Percentiles rank a stretch among this genome's conserved stretches.
Evolutionary conservation across 1,140 invertebrate genomes (phyloP).

Genomic region (Drosophila lini): DNA sequence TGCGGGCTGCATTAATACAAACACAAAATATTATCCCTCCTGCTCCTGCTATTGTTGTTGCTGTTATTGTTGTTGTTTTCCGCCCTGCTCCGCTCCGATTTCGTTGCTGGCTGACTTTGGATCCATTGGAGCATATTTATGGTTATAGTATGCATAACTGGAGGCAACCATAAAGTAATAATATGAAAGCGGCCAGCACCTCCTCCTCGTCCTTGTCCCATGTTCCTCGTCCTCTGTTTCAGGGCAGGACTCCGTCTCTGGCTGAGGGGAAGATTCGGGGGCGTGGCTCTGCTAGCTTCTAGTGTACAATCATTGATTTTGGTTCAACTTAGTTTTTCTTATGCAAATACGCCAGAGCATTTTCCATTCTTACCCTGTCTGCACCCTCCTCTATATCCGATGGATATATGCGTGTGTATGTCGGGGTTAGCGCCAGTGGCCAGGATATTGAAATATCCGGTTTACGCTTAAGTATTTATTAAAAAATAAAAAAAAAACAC

Average conservation of each 20-base stretch:
- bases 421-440: slow-evolving; percentile 51
- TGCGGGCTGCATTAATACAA: slow-evolving; percentile 76
- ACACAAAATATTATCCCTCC: slow-evolving; percentile 73
- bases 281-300: slow-evolving; percentile 62
- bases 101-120: slow-evolving; percentile 47
- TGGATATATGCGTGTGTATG: slow-evolving; percentile 13
- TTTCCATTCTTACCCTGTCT: slow-evolving; percentile 67
- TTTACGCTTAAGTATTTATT: slow-evolving; percentile 76
- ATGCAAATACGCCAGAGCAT: slow-evolving; percentile 75
- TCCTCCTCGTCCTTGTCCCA: neutral
- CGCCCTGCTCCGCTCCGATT: slow-evolving; percentile 13
- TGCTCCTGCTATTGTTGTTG: neutral
- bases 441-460: slow-evolving; percentile 64
- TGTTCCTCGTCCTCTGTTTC: slow-evolving; percentile 48
- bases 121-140: slow-evolving; percentile 72
- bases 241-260: slow-evolving; percentile 45
- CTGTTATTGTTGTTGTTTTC: slow-evolving; percentile 32
- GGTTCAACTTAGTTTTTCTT: slow-evolving; percentile 80
- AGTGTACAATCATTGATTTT: slow-evolving; percentile 80
- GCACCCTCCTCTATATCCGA: slow-evolving; percentile 9
- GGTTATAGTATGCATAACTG: slow-evolving; percentile 82
- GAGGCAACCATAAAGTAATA: slow-evolving; percentile 82
- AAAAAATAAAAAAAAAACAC: slow-evolving; percentile 52
- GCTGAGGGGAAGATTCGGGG: slow-evolving; percentile 14
- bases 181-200: slow-evolving; percentile 63